phyloP scores from a whole-genome alignment of 2,797 vertebrate genomes.

The Tarsius wallacei region DNA sequence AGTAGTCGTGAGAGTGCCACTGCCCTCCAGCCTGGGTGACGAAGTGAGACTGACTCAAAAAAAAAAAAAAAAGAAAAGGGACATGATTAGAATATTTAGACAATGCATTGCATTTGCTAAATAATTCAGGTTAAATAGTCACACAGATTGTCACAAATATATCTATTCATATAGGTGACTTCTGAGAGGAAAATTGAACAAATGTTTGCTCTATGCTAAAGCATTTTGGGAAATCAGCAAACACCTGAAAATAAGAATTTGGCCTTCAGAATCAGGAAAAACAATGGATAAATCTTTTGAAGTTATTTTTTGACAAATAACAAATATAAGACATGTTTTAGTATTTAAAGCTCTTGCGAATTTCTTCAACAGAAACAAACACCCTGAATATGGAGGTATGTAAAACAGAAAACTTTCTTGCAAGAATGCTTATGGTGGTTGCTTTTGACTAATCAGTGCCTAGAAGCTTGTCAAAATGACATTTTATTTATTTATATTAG shows the following conservation, averaged over 20 bases:
- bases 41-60: too few species aligned
- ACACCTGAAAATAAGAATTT: background rate
- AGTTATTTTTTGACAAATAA: background rate
- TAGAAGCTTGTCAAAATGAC: background rate
- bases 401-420: background rate
- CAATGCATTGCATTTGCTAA: background rate
- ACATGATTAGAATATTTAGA: background rate
- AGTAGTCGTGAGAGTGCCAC: too few species aligned
- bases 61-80: background rate
- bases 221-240: background rate
- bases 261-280: background rate
- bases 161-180: background rate
- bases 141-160: background rate
- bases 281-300: background rate
- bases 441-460: background rate
- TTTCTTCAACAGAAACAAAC: background rate
- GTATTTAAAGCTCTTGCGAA: background rate
- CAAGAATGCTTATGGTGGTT: background rate
- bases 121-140: background rate
- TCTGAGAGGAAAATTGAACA: background rate
- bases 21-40: too few species aligned
- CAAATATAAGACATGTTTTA: background rate
- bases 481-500: background rate
- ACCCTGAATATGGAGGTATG: too few species aligned
- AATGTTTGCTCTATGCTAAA: background rate